phyloP scores from a whole-genome alignment of 1,140 invertebrate genomes.

The Brachionus calyciflorus region DNA sequence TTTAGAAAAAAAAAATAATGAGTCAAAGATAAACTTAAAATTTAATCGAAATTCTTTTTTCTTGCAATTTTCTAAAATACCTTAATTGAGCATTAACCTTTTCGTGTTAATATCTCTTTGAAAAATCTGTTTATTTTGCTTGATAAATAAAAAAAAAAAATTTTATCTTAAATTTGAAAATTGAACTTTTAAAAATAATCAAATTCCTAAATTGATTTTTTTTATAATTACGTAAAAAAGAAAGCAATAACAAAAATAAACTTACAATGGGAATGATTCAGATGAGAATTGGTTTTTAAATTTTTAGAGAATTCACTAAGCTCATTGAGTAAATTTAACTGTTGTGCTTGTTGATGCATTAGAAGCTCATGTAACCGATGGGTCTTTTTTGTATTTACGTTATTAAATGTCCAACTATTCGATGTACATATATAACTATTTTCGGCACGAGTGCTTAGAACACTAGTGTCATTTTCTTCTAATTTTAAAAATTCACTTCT shows the following conservation, averaged over 20 bases:
- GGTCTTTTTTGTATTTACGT: not conserved
- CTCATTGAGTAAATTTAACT: constrained; percentile 29
- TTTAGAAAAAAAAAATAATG: too few relatives aligned
- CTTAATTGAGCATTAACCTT: too few relatives aligned
- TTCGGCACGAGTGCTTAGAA: not conserved
- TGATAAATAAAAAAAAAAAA: too few relatives aligned
- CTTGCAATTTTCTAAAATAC: too few relatives aligned
- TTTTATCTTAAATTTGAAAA: too few relatives aligned
- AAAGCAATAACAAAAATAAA: not conserved
- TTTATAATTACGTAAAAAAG: too few relatives aligned
- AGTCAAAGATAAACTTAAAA: too few relatives aligned
- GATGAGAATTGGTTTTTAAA: not conserved
- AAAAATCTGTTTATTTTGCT: too few relatives aligned
- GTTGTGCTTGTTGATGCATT: constrained; percentile 30
- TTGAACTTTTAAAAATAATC: too few relatives aligned
- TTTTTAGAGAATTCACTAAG: constrained; percentile 18
- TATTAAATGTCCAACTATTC: constrained; percentile 17
- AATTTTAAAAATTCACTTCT: not conserved
- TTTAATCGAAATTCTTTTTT: too few relatives aligned
- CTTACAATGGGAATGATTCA: constrained; percentile 16
- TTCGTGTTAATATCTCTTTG: too few relatives aligned
- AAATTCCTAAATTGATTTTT: too few relatives aligned
- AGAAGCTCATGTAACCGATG: constrained; percentile 1
- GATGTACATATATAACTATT: not conserved
- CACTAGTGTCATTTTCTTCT: not conserved